Percentiles rank a stretch among this genome's conserved stretches.
phyloP scores from a whole-genome alignment of 2,113 vertebrate species.

The Herpetotheres cachinnans region DNA sequence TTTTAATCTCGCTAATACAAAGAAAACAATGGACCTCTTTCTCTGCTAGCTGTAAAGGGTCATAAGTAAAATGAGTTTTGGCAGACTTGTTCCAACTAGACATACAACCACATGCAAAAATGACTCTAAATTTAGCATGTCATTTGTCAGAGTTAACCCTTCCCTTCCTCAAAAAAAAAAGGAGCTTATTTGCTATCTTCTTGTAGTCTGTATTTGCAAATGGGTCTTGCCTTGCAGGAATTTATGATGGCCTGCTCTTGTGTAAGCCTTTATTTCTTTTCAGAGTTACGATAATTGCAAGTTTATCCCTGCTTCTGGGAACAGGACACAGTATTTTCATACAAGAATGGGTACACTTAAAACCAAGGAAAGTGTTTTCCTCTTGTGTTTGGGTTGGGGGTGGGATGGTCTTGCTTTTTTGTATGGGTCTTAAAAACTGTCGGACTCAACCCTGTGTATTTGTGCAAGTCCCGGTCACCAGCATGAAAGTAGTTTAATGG shows the following conservation, averaged over 20 bases:
- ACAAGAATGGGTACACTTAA: neutral
- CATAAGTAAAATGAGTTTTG: constrained; percentile 70
- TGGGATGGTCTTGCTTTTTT: neutral
- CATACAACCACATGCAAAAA: constrained; percentile 64
- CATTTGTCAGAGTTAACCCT: constrained; percentile 70
- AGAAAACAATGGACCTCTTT: constrained; percentile 75
- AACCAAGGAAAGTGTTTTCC: neutral
- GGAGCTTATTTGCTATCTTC: constrained; percentile 2
- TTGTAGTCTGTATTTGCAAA: neutral
- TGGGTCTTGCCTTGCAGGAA: neutral
- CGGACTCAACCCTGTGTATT: neutral
- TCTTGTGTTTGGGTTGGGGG: neutral
- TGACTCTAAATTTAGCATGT: constrained; percentile 68
- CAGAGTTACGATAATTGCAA: neutral
- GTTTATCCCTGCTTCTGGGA: neutral
- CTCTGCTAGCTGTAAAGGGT: constrained; percentile 73
- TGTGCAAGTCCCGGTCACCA: neutral
- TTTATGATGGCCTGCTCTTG: neutral
- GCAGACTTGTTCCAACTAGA: constrained; percentile 64
- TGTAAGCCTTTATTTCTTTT: constrained; percentile 1
- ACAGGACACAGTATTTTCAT: neutral
- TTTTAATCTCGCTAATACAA: constrained; percentile 65
- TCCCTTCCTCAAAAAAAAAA: constrained; percentile 3
- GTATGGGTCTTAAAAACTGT: neutral
- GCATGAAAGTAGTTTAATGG: constrained; percentile 3